Conservation (phyloP, 2,888 invertebrate genomes). For the Stegana nigrithorax region DNA sequence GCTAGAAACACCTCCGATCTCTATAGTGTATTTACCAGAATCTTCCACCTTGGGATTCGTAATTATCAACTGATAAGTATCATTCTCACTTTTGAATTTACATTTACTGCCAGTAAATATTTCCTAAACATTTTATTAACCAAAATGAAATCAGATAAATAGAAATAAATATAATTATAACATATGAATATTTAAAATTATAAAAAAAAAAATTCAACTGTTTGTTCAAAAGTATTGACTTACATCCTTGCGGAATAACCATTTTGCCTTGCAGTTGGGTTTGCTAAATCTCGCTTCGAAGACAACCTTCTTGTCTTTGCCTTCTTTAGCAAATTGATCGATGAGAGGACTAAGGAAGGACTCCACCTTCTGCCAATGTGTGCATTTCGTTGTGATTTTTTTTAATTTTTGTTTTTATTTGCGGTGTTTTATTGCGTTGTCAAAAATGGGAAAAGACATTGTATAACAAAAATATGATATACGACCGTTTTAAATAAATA, state of each 20-base stretch:
- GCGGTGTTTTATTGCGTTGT: constrained; percentile 55
- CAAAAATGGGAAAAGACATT: constrained; percentile 68
- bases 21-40: constrained; percentile 95
- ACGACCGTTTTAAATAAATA: constrained; percentile 32
- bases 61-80: constrained; percentile 91
- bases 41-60: constrained; percentile 94
- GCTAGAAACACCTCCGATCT: constrained; percentile 89
- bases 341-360: constrained; percentile 93
- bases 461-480: constrained; percentile 46
- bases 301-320: constrained; percentile 93
- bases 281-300: constrained; percentile 97
- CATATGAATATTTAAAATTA: neutral
- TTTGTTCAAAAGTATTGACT: constrained; percentile 68
- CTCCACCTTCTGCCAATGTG: constrained; percentile 82
- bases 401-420: neutral
- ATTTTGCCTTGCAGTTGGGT: constrained; percentile 93
- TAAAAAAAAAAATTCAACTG: neutral
- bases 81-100: constrained; percentile 93
- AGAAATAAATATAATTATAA: too few species aligned
- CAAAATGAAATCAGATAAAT: neutral
- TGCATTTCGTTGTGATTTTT: constrained; percentile 26
- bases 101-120: constrained; percentile 96
- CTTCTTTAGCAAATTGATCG: constrained; percentile 94
- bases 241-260: constrained; percentile 93
- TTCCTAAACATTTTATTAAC: constrained; percentile 75